Evolutionary conservation across 2,888 invertebrate species (phyloP).

Genomic region (Tyria jacobaeae): DNA sequence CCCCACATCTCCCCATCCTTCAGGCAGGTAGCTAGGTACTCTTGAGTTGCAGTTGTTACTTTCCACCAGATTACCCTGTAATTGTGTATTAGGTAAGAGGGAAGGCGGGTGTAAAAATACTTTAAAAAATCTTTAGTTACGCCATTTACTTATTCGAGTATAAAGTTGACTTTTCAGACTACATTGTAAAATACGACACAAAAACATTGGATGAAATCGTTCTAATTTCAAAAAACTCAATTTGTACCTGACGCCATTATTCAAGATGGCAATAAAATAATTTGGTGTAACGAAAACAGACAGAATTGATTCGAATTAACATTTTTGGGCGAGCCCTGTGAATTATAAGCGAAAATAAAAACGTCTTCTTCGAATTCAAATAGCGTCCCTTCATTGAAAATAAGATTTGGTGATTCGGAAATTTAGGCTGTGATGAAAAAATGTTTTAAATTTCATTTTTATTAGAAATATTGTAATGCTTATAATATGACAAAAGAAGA

Average conservation of each 20-base stretch:
- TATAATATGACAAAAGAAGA: not conserved
- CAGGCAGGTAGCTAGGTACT: no score
- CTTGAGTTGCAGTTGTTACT: no score
- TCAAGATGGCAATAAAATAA: conserved; percentile 42
- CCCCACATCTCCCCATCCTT: no score
- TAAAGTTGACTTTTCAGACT: no score
- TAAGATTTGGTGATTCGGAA: conserved; percentile 42
- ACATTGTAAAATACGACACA: not conserved
- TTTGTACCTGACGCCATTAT: conserved; percentile 36
- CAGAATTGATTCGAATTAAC: conserved; percentile 49
- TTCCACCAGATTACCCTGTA: no score
- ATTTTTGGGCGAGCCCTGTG: conserved; percentile 34
- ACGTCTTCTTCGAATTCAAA: conserved; percentile 53
- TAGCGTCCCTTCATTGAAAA: conserved; percentile 56
- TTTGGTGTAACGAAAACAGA: conserved; percentile 43
- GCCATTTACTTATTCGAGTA: no score
- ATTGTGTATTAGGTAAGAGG: no score
- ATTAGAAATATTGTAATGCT: not conserved
- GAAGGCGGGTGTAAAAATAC: no score
- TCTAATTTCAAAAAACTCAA: conserved; percentile 28
- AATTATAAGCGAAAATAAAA: conserved; percentile 52
- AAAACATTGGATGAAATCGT: conserved; percentile 8
- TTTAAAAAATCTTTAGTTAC: no score
- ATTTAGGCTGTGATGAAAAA: conserved; percentile 13
- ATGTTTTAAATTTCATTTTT: conserved; percentile 6